Evolutionary conservation across 30 jellyfish, hydroid and myxozoan species (phyloP).

Genomic region (Aurelia sp.): DNA sequence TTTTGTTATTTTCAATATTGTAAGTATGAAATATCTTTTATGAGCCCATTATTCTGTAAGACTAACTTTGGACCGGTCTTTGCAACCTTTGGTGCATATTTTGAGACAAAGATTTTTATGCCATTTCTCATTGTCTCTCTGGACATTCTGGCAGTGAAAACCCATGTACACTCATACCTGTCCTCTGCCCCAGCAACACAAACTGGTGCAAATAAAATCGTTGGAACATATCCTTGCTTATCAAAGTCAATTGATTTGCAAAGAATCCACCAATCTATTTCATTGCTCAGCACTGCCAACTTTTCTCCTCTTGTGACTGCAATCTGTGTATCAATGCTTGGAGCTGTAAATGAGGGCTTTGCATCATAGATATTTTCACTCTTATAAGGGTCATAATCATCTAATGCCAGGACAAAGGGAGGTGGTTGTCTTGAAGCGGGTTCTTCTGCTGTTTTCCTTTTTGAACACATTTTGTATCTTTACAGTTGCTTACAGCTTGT

Average conservation of each 20-base stretch:
- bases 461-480: neutral
- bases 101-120: too few species aligned
- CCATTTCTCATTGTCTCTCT: too few species aligned
- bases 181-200: conserved; percentile 19
- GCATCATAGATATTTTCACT: neutral
- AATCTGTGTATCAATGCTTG: conserved; percentile 21
- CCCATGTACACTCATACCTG: neutral
- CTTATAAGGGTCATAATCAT: conserved; percentile 41
- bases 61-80: too few species aligned
- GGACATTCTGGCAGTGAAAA: too few species aligned
- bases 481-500: neutral
- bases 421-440: conserved; percentile 30
- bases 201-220: conserved; percentile 48
- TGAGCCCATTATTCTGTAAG: too few species aligned
- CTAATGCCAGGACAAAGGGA: conserved; percentile 39
- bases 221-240: conserved; percentile 37
- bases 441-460: neutral
- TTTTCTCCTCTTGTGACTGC: conserved; percentile 45
- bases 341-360: conserved; percentile 35
- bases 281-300: conserved; percentile 36
- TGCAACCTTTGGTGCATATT: too few species aligned
- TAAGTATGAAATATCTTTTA: too few species aligned
- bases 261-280: conserved; percentile 61
- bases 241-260: conserved; percentile 25
- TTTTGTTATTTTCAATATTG: too few species aligned